Evolutionary conservation across 2,797 vertebrate species (phyloP).

Genomic region (Pogonophryne albipinna): DNA sequence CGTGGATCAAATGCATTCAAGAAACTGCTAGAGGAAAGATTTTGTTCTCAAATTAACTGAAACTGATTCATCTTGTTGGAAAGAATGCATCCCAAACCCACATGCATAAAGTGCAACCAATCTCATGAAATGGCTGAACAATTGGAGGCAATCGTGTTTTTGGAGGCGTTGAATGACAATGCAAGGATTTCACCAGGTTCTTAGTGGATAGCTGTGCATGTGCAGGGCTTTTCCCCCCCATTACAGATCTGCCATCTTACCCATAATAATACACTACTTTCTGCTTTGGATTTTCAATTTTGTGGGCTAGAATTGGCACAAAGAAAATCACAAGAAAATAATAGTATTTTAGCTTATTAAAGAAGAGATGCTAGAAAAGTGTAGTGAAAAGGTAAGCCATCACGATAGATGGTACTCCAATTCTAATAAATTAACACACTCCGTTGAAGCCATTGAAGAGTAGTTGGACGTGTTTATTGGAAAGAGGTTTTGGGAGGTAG

Average conservation of each 20-base stretch:
- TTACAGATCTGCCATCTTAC: constrained; percentile 7
- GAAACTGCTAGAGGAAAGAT: background rate
- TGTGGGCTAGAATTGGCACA: background rate
- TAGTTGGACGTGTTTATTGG: constrained; percentile 25
- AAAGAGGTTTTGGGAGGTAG: constrained; percentile 10
- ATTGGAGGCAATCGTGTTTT: background rate
- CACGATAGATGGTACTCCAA: constrained; percentile 6
- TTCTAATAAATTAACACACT: constrained; percentile 11
- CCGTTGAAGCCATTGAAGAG: constrained; percentile 35
- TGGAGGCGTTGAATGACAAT: background rate
- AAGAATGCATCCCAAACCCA: background rate
- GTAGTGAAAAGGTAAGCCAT: background rate
- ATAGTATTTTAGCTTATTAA: constrained; percentile 3
- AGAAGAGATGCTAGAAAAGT: background rate
- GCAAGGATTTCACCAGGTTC: background rate
- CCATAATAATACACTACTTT: background rate
- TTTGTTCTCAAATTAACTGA: constrained; percentile 14
- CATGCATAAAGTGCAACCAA: constrained; percentile 16
- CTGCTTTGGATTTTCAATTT: background rate
- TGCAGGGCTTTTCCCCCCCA: background rate
- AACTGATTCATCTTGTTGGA: constrained; percentile 33
- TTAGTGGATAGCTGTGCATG: background rate
- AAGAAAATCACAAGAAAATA: constrained; percentile 2
- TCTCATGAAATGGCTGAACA: constrained; percentile 12
- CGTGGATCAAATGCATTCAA: background rate